These are phyloP conservation scores for Caenorhabditis sinica DNA, from an alignment of 2,888 invertebrate species.

Conservation along the genomic window DNA sequence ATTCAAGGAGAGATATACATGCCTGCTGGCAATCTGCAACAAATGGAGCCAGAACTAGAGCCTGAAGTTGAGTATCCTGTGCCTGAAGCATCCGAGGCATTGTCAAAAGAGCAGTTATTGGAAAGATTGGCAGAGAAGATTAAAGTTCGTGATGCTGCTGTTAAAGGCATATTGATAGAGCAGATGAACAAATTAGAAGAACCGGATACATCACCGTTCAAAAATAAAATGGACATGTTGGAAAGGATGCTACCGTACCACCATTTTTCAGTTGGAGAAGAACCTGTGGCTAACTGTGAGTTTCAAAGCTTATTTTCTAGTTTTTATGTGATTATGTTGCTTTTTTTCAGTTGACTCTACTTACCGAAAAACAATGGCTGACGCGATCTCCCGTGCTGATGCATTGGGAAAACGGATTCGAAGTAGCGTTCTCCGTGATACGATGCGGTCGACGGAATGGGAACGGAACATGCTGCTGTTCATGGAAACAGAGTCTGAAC, in stretches of 20 bases:
- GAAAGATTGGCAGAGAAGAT: slow-evolving; percentile 23
- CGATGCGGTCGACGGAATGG: slow-evolving; percentile 45
- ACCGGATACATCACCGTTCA: slow-evolving; percentile 63
- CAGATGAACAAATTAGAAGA: slow-evolving; percentile 29
- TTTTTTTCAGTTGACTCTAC: slow-evolving; percentile 56
- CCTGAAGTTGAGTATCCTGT: background rate
- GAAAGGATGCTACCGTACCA: slow-evolving; percentile 67
- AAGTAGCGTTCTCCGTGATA: slow-evolving; percentile 53
- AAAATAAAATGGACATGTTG: slow-evolving; percentile 57
- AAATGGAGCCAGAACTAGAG: background rate
- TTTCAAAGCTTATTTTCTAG: background rate
- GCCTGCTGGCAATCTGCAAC: background rate
- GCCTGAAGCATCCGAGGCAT: slow-evolving; percentile 3
- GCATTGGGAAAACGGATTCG: slow-evolving; percentile 40
- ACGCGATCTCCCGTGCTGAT: slow-evolving; percentile 5
- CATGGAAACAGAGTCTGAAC: slow-evolving; percentile 68
- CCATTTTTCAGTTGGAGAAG: slow-evolving; percentile 45
- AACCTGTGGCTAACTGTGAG: slow-evolving; percentile 66
- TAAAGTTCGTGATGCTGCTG: background rate
- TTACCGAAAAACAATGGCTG: slow-evolving; percentile 24
- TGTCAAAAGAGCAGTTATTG: slow-evolving; percentile 8
- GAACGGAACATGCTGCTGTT: slow-evolving; percentile 67
- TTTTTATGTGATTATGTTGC: background rate
- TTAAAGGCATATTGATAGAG: slow-evolving; percentile 38
- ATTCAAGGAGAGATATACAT: slow-evolving; percentile 20